Percentiles rank a stretch among this genome's conserved stretches.
Evolutionary conservation across 2,888 invertebrate genomes (phyloP).

Genomic region (Brachyopa scutellaris): DNA sequence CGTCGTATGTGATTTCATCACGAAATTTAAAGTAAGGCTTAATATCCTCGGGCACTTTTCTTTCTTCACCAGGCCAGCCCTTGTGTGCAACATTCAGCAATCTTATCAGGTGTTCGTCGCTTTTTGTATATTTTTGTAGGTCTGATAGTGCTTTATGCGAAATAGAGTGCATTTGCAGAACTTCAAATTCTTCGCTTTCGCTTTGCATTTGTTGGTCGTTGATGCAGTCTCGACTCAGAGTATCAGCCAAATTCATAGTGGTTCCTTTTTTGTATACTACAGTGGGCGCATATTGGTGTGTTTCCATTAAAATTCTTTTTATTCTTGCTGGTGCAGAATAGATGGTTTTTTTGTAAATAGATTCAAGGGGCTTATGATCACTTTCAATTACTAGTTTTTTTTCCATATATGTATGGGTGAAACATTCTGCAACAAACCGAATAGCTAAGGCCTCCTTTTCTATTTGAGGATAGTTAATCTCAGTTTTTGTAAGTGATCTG

Average conservation of each 20-base stretch:
- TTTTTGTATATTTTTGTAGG: background rate
- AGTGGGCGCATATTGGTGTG: background rate
- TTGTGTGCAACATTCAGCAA: background rate
- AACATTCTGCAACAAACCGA: constrained; percentile 29
- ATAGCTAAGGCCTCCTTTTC: constrained; percentile 33
- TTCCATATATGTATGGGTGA: constrained; percentile 26
- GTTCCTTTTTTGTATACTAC: constrained; percentile 1
- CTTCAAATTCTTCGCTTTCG: background rate
- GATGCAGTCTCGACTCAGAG: constrained; percentile 27
- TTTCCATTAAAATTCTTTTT: constrained; percentile 7
- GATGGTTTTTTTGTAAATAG: background rate
- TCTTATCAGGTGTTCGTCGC: background rate
- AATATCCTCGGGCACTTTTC: background rate
- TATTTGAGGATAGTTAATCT: constrained; percentile 3
- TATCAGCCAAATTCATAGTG: constrained; percentile 31
- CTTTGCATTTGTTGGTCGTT: too few relatives aligned
- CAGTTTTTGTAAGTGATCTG: background rate
- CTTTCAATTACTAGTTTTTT: constrained; percentile 11
- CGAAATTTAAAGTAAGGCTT: constrained; percentile 5
- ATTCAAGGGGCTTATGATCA: constrained; percentile 11
- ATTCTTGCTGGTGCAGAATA: constrained; percentile 4
- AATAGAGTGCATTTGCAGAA: constrained; percentile 15
- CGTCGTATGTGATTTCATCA: constrained; percentile 1
- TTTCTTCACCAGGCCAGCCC: constrained; percentile 1
- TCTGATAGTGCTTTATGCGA: background rate